Conservation (phyloP, 2,113 vertebrate species). For the Athene noctua region DNA sequence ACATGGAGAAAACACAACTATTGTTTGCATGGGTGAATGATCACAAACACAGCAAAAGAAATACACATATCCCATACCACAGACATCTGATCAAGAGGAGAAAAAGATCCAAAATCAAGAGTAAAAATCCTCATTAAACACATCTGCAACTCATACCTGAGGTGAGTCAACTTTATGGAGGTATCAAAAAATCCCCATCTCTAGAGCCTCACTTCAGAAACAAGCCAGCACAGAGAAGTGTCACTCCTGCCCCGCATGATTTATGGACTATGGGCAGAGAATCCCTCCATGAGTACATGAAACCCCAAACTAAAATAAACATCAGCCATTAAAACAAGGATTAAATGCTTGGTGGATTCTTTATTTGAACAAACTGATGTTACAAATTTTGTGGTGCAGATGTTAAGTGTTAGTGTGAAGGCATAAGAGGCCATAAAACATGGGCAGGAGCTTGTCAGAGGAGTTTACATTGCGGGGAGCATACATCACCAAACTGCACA, state of each 20-base stretch:
- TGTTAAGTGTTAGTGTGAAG: slow-evolving; percentile 56
- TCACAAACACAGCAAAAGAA: background rate
- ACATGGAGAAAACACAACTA: background rate
- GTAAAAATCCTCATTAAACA: background rate
- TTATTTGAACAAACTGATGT: slow-evolving; percentile 53
- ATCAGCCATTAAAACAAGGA: slow-evolving; percentile 50
- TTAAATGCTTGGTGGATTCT: slow-evolving; percentile 49
- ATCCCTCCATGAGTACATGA: slow-evolving; percentile 14
- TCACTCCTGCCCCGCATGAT: background rate
- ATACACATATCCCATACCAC: background rate
- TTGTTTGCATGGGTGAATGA: background rate
- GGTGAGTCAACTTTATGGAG: background rate
- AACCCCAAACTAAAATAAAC: slow-evolving; percentile 66
- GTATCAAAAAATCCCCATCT: background rate
- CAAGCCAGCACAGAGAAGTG: background rate
- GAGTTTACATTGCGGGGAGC: slow-evolving; percentile 20
- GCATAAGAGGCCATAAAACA: slow-evolving; percentile 54
- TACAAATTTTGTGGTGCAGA: slow-evolving; percentile 45
- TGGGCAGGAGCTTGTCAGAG: slow-evolving; percentile 33
- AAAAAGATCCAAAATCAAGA: background rate
- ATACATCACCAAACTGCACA: background rate
- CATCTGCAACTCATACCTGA: background rate
- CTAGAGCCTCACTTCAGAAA: background rate
- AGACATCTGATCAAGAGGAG: background rate
- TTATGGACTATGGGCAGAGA: slow-evolving; percentile 25